Evolutionary conservation across 2,888 invertebrate species (phyloP), one percentile per base, ranked within the genome.

Genomic region (Escarpia spicata): DNA sequence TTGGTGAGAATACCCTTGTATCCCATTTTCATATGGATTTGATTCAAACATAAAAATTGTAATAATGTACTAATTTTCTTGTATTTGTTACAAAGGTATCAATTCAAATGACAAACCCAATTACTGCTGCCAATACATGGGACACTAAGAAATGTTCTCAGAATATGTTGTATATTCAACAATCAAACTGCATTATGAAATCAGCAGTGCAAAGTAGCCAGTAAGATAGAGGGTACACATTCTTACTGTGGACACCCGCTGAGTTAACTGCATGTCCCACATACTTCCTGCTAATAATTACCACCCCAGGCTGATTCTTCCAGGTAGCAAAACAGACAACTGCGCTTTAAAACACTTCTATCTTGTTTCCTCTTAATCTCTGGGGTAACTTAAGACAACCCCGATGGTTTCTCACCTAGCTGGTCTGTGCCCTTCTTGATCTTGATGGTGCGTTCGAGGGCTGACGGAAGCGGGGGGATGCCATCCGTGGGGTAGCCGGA

Each of bases 381-480:
- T 45, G 45, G 45, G 45, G 45, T 10, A 45, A 45, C 45, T 52
- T 52, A 52, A 52, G 52, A 52, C 52, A 52, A 52, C 52, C 52
- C 52, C 8, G 15, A 43, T 44, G 44, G 43, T 91, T 91, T 43
- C 91, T 95, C 95, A 97, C 97, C 97, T 92, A 97, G 95, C 44
- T 97, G 97, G 92, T 97, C 97, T 90, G 96, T 96, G 93, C 97
- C 97, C 95, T 97, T 97, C 93, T 97, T 97, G 45, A 97, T 96
- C 94, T 97, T 97, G 93, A 97, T 97, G 94, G 97, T 97, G 93
- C 97, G 95, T 95, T 97, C 97, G 44, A 97, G 96, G 31, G 97
- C 97, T 3, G 97, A 94, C 1, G 97, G 91, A 31, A 91, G 60
- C 37, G 91, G 92, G 44, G 43, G 92, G 91, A 45, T 19, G 91